These are phyloP conservation scores for Sepioteuthis lessoniana DNA, from an alignment of 2,888 invertebrate genomes.

Conservation along the genomic window DNA sequence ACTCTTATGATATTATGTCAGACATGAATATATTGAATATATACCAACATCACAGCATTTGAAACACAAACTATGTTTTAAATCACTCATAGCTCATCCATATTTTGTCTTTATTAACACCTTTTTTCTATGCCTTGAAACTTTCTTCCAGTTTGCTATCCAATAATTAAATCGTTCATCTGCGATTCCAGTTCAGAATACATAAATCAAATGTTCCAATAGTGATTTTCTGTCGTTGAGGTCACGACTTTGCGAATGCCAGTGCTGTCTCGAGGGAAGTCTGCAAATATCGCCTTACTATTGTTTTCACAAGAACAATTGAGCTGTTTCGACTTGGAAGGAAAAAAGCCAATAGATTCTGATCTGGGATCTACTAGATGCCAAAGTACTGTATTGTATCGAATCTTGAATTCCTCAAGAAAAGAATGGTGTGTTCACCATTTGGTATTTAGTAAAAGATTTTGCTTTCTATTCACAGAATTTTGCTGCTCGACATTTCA, in stretches of 20 bases:
- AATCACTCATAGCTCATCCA: too few species aligned
- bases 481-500: too few species aligned
- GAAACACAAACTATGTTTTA: too few species aligned
- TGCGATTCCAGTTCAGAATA: too few species aligned
- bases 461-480: too few species aligned
- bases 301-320: not conserved
- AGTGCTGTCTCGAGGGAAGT: not conserved
- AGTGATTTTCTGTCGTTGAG: not conserved
- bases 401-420: not conserved
- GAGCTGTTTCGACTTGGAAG: not conserved
- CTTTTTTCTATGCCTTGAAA: too few species aligned
- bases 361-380: not conserved
- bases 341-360: not conserved
- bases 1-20: too few species aligned
- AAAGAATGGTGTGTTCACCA: not conserved
- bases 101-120: too few species aligned
- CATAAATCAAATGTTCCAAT: not conserved
- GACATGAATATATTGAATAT: too few species aligned
- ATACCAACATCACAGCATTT: too few species aligned
- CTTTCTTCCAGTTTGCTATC: too few species aligned
- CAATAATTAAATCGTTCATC: too few species aligned
- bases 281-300: not conserved
- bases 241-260: not conserved
- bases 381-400: not conserved
- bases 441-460: not conserved